Percentiles rank a stretch among this genome's conserved stretches.
phyloP scores from a whole-genome alignment of 2,113 vertebrate species.

The Tenebrosternarchus preto region DNA sequence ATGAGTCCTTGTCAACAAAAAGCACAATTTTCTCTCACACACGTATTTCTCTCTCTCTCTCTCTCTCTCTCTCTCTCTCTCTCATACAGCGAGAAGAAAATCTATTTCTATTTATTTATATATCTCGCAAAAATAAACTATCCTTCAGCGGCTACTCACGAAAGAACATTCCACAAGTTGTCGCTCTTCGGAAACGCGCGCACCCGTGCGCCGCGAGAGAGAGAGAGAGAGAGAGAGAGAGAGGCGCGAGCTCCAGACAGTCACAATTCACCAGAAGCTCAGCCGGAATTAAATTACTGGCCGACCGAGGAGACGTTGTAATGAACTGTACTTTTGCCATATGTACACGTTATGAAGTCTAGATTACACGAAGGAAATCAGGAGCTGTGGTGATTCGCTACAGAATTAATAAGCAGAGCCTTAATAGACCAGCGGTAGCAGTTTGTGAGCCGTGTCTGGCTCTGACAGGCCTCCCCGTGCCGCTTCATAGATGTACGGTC shows the following conservation, averaged over 20 bases:
- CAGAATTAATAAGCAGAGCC: slow-evolving; percentile 69
- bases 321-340: slow-evolving; percentile 65
- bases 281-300: slow-evolving; percentile 54
- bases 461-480: slow-evolving; percentile 65
- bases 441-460: slow-evolving; percentile 69
- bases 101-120: slow-evolving; percentile 16
- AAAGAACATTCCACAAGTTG: slow-evolving; percentile 17
- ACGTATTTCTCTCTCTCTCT: neutral
- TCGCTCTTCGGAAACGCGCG: slow-evolving; percentile 10
- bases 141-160: slow-evolving; percentile 12
- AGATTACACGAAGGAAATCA: slow-evolving; percentile 64
- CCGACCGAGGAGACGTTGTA: slow-evolving; percentile 48
- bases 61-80: no score
- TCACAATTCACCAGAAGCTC: slow-evolving; percentile 55
- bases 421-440: slow-evolving; percentile 68
- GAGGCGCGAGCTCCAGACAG: slow-evolving; percentile 44
- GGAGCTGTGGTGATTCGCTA: slow-evolving; percentile 58
- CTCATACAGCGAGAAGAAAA: neutral
- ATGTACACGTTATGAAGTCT: slow-evolving; percentile 67
- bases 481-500: slow-evolving; percentile 65
- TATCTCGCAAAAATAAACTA: slow-evolving; percentile 6
- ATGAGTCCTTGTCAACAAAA: slow-evolving; percentile 43
- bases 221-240: no score
- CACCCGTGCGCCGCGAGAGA: slow-evolving; percentile 3
- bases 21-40: slow-evolving; percentile 11